Evolutionary conservation across 2,888 invertebrate species (phyloP).

Genomic region (Calliphora vomitoria): DNA sequence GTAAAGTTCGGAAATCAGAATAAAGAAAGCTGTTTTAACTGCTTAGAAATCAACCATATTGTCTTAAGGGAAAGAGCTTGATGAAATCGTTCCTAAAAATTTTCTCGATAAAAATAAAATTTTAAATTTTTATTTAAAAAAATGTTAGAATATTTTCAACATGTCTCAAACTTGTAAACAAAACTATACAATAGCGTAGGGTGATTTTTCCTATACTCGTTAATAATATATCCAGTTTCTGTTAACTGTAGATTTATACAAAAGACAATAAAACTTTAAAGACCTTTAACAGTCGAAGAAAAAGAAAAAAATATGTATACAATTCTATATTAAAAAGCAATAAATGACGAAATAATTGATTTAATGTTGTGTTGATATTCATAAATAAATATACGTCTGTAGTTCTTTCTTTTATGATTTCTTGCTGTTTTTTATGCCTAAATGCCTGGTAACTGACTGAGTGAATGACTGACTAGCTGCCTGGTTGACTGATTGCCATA

Average conservation of each 20-base stretch:
- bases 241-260: background rate
- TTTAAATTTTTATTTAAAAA: too few relatives aligned
- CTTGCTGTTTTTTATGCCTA: background rate
- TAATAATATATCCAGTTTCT: background rate
- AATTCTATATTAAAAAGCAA: slow-evolving; percentile 59
- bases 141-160: too few relatives aligned
- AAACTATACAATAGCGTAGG: background rate
- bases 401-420: slow-evolving; percentile 20
- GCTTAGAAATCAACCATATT: too few relatives aligned
- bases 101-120: too few relatives aligned
- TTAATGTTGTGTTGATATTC: slow-evolving; percentile 60
- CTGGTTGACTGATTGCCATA: slow-evolving; percentile 32
- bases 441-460: background rate
- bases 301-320: background rate
- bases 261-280: slow-evolving; percentile 2
- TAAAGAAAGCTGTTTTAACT: too few relatives aligned
- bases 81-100: too few relatives aligned
- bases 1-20: too few relatives aligned
- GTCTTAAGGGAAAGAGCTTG: too few relatives aligned
- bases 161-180: background rate
- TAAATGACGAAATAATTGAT: slow-evolving; percentile 69
- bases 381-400: slow-evolving; percentile 51
- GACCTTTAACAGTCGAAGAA: background rate
- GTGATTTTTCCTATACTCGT: background rate
- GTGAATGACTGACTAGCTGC: slow-evolving; percentile 1